A percentile compares a stretch with the other conserved stretches of the same genome.
phyloP scores from a whole-genome alignment of 1,140 invertebrate species.

The Callitettix versicolor region DNA sequence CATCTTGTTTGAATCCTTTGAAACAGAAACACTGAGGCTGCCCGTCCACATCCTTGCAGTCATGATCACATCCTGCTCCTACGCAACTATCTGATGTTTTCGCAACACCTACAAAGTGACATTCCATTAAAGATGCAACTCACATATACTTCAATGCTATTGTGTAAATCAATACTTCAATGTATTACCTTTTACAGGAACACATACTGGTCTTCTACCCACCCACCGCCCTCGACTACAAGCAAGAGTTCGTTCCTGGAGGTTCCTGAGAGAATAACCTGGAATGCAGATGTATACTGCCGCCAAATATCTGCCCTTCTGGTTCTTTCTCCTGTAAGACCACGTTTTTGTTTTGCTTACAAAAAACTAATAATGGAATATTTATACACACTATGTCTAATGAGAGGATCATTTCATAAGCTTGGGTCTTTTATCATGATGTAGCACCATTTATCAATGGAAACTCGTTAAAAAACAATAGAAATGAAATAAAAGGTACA shows the following conservation, averaged over 20 bases:
- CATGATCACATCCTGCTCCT: constrained; percentile 3
- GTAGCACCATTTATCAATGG: too few species aligned
- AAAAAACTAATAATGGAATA: too few species aligned
- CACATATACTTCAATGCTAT: neutral
- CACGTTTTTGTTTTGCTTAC: too few species aligned
- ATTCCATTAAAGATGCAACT: neutral
- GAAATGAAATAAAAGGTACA: too few species aligned
- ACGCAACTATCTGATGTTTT: neutral
- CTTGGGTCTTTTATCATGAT: too few species aligned
- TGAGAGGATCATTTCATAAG: too few species aligned
- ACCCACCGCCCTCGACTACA: neutral
- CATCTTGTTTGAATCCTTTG: constrained; percentile 2
- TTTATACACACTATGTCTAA: too few species aligned
- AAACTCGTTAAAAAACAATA: too few species aligned
- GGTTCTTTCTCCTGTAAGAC: neutral
- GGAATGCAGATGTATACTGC: neutral
- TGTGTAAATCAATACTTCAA: neutral
- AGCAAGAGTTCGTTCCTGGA: neutral
- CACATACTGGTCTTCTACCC: neutral
- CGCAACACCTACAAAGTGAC: neutral
- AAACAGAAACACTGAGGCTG: constrained; percentile 5
- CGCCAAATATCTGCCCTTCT: neutral
- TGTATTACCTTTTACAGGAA: neutral
- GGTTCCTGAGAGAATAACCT: neutral
- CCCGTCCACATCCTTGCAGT: constrained; percentile 1